Base-by-base conservation (phyloP, 2,113 vertebrate species). In the Craseonycteris thonglongyai region DNA sequence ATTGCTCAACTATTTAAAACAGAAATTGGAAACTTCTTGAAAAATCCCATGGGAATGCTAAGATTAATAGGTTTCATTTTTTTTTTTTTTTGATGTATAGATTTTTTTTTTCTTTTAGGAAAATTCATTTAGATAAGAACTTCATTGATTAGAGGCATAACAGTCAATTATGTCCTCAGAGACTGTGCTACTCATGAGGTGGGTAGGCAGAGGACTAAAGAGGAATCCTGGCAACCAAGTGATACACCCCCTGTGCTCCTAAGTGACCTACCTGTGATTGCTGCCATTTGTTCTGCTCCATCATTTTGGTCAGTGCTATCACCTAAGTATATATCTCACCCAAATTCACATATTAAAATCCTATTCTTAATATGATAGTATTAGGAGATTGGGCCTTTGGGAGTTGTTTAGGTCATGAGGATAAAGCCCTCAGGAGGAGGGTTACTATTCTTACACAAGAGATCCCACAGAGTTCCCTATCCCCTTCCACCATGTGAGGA, bases 51-150 rank as follows among this genome's bases (percentile, higher is more conserved):
- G 18, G 24, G 14, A 1, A 47, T 59, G 28, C 59, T 42, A 92
- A 61, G 54, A 83, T 59, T 16, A 83, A 84, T 38, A 28, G 18
- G 33, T 75, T 94, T 96, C 47, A 79, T 38, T 59, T 79, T 92
- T 61, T 38, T 59, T 79, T 92, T 61, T 66, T 61, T 10, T 22
- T 74, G 30, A 58, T 47, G 9, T 58, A 11, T 7, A 63, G n/a
- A n/a, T n/a, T 45, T 18, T 75, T 90, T 68, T 92, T 33, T 65
- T 84, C 69, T 88, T 88, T 85, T 72, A 93, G 75, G 75, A 85
- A 95, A 92, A 87, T 76, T 16, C 15, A 49, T 92, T 12, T 47
- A 58, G 19, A 18, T 84, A 81, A 93, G 40, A 86, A 49, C 16
- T 56, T 79, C 58, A 92, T 90, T 69, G 47, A 95, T 56, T 83